Conservation (phyloP, 2,888 invertebrate species). For the Ganaspis brasiliensis region DNA sequence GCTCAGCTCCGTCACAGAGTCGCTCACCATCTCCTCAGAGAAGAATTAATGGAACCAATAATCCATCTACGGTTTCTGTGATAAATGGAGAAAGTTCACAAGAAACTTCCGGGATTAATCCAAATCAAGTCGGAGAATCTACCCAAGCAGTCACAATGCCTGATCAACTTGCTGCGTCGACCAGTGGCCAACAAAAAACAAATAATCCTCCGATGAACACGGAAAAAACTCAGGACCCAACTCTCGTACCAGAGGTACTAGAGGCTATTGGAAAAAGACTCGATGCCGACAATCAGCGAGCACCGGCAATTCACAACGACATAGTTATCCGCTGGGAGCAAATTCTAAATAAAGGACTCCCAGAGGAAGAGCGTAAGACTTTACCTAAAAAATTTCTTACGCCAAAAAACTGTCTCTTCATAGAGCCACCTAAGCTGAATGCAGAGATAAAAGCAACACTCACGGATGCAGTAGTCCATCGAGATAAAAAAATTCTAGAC, state of each 20-base stretch:
- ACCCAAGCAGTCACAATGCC: no score
- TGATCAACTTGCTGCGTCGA: no score
- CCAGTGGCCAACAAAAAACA: no score
- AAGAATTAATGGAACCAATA: no score
- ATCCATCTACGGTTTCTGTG: no score
- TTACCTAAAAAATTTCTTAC: slow-evolving; percentile 47
- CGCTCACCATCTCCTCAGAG: no score
- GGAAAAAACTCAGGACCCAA: not conserved
- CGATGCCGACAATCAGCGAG: slow-evolving; percentile 17
- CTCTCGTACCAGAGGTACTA: slow-evolving; percentile 31
- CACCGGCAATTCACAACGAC: slow-evolving; percentile 40
- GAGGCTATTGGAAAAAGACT: slow-evolving; percentile 40
- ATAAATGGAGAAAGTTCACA: no score
- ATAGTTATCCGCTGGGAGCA: slow-evolving; percentile 39
- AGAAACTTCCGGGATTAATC: no score
- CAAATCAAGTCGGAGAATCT: no score
- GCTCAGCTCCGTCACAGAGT: no score
- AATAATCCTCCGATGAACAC: not conserved
- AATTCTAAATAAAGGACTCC: slow-evolving; percentile 43
- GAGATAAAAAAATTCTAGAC: slow-evolving; percentile 50
- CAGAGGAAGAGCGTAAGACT: slow-evolving; percentile 36
- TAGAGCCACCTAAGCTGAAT: slow-evolving; percentile 46
- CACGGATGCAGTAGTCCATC: slow-evolving; percentile 19
- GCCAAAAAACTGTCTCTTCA: slow-evolving; percentile 34
- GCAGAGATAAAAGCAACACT: slow-evolving; percentile 9